Evolutionary conservation across 2,888 invertebrate species (phyloP).

Genomic region (Cheilosia pagana): DNA sequence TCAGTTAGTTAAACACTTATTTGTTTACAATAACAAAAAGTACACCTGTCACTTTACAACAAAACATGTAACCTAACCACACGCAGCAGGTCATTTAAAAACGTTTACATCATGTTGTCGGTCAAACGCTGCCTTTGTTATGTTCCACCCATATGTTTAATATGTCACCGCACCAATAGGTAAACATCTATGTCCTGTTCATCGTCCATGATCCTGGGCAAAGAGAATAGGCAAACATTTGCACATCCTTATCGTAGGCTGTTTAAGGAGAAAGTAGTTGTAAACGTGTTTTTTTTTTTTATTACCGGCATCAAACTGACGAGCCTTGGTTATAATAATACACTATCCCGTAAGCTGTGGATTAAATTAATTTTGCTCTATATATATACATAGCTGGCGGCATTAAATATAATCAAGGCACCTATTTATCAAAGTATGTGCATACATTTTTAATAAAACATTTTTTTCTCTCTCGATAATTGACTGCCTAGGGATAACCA

Average conservation of each 20-base stretch:
- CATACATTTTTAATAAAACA: slow-evolving; percentile 15
- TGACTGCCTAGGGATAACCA: slow-evolving; percentile 35
- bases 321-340: background rate
- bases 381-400: background rate
- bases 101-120: slow-evolving; percentile 1
- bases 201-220: background rate
- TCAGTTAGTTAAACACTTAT: slow-evolving; percentile 15
- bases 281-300: background rate
- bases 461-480: slow-evolving; percentile 17
- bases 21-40: background rate
- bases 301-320: background rate
- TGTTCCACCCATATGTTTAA: background rate
- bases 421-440: slow-evolving; percentile 5
- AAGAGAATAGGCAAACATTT: slow-evolving; percentile 27
- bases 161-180: slow-evolving; percentile 25
- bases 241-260: slow-evolving; percentile 20
- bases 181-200: slow-evolving; percentile 1
- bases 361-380: slow-evolving; percentile 21
- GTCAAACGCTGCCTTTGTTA: slow-evolving; percentile 6
- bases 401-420: slow-evolving; percentile 26
- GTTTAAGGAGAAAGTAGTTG: slow-evolving; percentile 7
- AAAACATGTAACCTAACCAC: background rate
- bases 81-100: background rate
- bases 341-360: background rate
- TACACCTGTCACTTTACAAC: background rate